Evolutionary conservation across 2,888 invertebrate genomes (phyloP), one percentile per base, ranked within the genome.

Genomic region (Nephrotoma flavescens): DNA sequence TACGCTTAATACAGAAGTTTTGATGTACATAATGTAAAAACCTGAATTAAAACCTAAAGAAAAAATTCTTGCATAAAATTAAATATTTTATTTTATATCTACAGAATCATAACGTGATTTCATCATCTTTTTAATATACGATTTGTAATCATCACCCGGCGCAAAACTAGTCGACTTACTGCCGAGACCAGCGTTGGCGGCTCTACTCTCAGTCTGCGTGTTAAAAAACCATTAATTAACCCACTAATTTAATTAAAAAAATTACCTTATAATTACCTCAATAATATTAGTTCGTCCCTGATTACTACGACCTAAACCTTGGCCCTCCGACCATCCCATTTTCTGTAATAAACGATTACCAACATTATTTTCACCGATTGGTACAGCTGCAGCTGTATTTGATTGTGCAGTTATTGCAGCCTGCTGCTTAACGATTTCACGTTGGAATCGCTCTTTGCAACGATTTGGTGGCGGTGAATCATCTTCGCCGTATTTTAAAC

Each of bases 301-400:
- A 90, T 97, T 97, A 86, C 95, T 94, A 90, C 96, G 97, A 0
- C 99, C 99, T 41, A 99, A 92, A 0, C 99, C 99, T 92, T 97
- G 95, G 0, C 99, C 99, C 90, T 98, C 98, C 6, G 96, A 96
- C 99, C 99, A 99, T 4, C 99, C 99, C 99, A 99, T 99, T 92
- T 98, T 98, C 91, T 99, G 98, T 88, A 99, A 91, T 91, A 99
- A 93, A 90, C 97, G 96, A 90, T 96, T 99, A 6, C 99, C 99
- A 87, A 99, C 97, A 89, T 98, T 98, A 89, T 97, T 97, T 0
- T 96, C 95, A 89, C 97, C 93, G 89, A 98, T 93, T 6, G 92
- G 91, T 89, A 90, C 88, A 11, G 90, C 89, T 0, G 91, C 19
- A 19, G 19, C 90, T 5, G 89, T 90, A 91, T 71, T 92, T 90